Conservation (phyloP, 2,888 invertebrate genomes). For the Agrotis puta region DNA sequence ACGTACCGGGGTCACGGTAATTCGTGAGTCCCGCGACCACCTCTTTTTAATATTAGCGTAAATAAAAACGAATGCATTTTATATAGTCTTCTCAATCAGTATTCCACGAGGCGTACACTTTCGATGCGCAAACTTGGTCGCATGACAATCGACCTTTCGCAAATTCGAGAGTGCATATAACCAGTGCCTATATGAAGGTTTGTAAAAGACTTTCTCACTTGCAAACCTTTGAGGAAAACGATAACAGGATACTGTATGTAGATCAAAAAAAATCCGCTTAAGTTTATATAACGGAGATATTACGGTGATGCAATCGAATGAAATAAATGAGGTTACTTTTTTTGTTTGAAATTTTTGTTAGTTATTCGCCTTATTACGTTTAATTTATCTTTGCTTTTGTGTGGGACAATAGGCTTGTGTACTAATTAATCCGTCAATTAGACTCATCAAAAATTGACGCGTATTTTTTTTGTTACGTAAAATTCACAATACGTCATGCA, state of each 20-base stretch:
- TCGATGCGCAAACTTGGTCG: constrained; percentile 68
- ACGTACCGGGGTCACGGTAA: too few species aligned
- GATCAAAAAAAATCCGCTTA: background rate
- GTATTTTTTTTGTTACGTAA: too few species aligned
- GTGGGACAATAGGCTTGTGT: too few species aligned
- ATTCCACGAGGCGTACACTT: constrained; percentile 75
- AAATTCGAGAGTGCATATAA: constrained; percentile 42
- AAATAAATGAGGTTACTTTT: background rate
- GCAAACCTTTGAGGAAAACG: constrained; percentile 37
- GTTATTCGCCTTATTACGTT: too few species aligned
- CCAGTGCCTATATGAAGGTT: background rate
- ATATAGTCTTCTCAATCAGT: constrained; percentile 70
- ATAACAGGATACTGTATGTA: constrained; percentile 16
- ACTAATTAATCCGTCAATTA: too few species aligned
- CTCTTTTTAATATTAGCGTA: constrained; percentile 20
- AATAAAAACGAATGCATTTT: constrained; percentile 60
- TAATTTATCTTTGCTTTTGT: too few species aligned
- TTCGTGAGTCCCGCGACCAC: too few species aligned
- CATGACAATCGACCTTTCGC: constrained; percentile 64
- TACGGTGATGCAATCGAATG: background rate
- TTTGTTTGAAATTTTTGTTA: too few species aligned
- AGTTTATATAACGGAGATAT: background rate
- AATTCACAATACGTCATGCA: too few species aligned
- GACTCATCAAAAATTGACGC: too few species aligned
- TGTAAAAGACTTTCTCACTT: constrained; percentile 33